Evolutionary conservation across 2,113 vertebrate species (phyloP).

Genomic region (Canis aureus): DNA sequence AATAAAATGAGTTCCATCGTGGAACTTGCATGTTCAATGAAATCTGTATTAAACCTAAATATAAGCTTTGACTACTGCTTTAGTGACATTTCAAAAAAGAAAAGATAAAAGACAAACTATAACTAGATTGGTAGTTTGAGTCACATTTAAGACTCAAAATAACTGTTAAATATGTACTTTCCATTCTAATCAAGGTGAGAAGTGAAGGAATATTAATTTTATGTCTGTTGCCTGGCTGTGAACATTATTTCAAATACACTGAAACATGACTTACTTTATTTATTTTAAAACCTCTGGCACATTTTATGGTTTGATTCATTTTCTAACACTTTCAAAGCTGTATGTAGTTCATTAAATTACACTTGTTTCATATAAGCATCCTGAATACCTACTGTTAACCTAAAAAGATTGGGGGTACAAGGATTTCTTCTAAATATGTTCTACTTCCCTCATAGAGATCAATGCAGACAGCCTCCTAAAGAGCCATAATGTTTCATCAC

Average conservation of each 20-base stretch:
- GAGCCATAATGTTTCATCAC: slow-evolving; percentile 14
- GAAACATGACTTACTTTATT: slow-evolving; percentile 21
- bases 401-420: slow-evolving; percentile 4
- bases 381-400: slow-evolving; percentile 48
- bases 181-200: slow-evolving; percentile 54
- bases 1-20: slow-evolving; percentile 72
- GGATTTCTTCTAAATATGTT: slow-evolving; percentile 38
- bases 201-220: slow-evolving; percentile 46
- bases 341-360: slow-evolving; percentile 65
- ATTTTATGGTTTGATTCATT: slow-evolving; percentile 63
- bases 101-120: not conserved
- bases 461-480: slow-evolving; percentile 17
- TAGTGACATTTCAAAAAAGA: not conserved
- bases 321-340: slow-evolving; percentile 62
- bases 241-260: slow-evolving; percentile 67
- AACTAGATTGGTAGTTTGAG: slow-evolving; percentile 39
- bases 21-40: slow-evolving; percentile 56
- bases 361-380: slow-evolving; percentile 15
- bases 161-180: slow-evolving; percentile 29
- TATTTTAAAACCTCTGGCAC: slow-evolving; percentile 58
- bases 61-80: slow-evolving; percentile 53
- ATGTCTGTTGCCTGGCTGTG: not conserved
- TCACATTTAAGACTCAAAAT: slow-evolving; percentile 12
- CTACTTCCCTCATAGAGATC: not conserved
- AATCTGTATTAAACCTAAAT: slow-evolving; percentile 66